Evolutionary conservation across 2,113 vertebrate genomes (phyloP), one percentile per base, ranked within the genome.

Genomic region (Hypomesus transpacificus): DNA sequence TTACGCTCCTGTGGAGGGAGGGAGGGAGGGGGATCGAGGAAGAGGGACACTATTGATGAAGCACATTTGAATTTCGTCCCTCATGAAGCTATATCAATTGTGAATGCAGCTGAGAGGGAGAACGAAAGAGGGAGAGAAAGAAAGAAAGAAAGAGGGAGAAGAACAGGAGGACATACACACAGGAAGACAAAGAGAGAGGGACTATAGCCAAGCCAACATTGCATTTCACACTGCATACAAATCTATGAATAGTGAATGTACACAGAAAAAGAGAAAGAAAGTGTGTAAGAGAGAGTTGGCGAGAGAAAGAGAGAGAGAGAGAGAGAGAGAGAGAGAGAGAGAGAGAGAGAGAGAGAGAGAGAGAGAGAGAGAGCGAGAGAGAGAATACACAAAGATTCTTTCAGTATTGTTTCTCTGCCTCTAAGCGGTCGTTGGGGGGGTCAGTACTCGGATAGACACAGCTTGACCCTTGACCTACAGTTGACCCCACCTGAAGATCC

Each of bases 401-500:
- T 18, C 53, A 56, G 53, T 56, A n/a, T 16, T 56, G 16, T 56
- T 18, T 56, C 53, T n/a, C 53, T 18, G 53, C 16, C 17, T n/a
- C 16, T 5, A 16, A 56, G n/a, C 16, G 3, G 28, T 39, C 16
- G 17, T 16, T 39, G 16, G n/a, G 24, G 24, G 24, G 17, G 60
- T 34, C 22, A 14, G 60, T 31, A 21, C 4, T 31, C 4, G 28
- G 14, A 3, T 18, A 18, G 14, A 24, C 6, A 28, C 31, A 39
- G 14, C 26, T 28, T 56, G 62, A 50, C 39, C 69, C 4, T 20
- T 53, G 68, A 57, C 54, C 26, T 7, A 34, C 22, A 18, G 8
- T 2, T 8, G 1, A 9, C 3, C 69, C 24, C 53, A 79, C 75
- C 82, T 84, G 74, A 28, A 79, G 73, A 53, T 68, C 31, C 0